phyloP scores from a whole-genome alignment of 2,113 vertebrate genomes.

The Ceyx cyanopectus region DNA sequence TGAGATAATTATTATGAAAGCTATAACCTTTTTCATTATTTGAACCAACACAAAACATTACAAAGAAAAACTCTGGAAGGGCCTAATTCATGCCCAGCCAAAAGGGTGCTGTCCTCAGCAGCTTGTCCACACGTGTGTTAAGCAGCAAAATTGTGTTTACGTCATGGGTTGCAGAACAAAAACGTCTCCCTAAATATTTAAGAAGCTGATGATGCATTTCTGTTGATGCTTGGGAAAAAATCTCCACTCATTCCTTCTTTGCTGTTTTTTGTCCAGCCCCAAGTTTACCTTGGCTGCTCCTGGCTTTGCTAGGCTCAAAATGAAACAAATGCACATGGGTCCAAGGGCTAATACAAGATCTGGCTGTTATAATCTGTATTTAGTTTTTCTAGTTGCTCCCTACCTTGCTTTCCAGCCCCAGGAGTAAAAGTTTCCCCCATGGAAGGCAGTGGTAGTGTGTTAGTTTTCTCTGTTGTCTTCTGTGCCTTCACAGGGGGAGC shows the following conservation, averaged over 20 bases:
- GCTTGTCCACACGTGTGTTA: background rate
- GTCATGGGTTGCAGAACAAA: background rate
- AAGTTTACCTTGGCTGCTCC: background rate
- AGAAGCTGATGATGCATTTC: background rate
- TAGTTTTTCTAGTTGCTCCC: background rate
- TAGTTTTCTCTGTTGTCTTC: background rate
- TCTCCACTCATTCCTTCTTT: background rate
- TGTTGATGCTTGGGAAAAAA: background rate
- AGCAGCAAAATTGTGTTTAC: background rate
- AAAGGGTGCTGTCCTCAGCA: background rate
- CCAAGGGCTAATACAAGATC: rapidly evolving
- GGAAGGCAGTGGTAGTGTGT: background rate
- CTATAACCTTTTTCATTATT: slow-evolving; percentile 37
- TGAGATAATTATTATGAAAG: slow-evolving; percentile 14
- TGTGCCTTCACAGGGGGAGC: background rate
- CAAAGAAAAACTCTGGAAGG: background rate
- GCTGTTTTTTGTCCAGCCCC: background rate
- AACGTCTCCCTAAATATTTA: background rate
- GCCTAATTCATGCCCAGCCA: background rate
- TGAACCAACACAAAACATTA: background rate
- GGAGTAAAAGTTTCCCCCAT: background rate
- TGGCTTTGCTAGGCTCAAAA: background rate
- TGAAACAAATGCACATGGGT: background rate
- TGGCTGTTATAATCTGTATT: background rate
- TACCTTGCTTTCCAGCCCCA: background rate